phyloP scores from a whole-genome alignment of 2,113 vertebrate genomes.

The Osmerus mordax region DNA sequence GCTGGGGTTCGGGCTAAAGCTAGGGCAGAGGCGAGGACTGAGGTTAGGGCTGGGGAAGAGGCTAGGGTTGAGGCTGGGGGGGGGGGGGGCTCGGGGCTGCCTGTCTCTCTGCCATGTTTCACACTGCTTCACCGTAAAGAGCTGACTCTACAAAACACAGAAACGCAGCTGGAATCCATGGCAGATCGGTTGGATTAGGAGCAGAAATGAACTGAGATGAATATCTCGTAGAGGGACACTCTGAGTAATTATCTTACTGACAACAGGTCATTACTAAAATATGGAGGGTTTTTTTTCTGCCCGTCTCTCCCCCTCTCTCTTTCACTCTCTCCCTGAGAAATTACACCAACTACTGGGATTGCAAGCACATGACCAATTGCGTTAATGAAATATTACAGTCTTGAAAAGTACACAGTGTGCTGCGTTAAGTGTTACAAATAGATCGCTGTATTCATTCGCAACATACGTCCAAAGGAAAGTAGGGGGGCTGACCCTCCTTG shows the following conservation, averaged over 20 bases:
- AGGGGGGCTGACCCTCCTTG: not conserved
- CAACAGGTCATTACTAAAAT: slow-evolving; percentile 60
- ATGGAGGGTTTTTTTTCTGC: slow-evolving; percentile 19
- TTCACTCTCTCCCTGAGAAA: slow-evolving; percentile 20
- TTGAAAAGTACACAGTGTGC: slow-evolving; percentile 28
- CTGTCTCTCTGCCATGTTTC: not conserved
- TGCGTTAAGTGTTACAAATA: not conserved
- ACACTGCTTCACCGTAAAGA: not conserved
- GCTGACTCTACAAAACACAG: slow-evolving; percentile 10
- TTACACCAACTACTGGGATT: slow-evolving; percentile 45
- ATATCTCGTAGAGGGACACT: slow-evolving; percentile 57
- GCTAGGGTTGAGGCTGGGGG: no score
- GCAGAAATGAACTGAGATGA: slow-evolving; percentile 56
- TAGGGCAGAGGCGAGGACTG: not conserved
- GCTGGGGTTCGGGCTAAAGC: not conserved
- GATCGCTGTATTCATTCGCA: slow-evolving; percentile 2
- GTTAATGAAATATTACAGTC: slow-evolving; percentile 46
- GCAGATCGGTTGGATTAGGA: slow-evolving; percentile 59
- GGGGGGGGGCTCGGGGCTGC: not conserved
- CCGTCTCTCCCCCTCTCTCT: not conserved
- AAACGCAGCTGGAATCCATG: slow-evolving; percentile 60
- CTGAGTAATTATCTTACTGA: slow-evolving; percentile 69
- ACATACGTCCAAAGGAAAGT: not conserved
- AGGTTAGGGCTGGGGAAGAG: no score
- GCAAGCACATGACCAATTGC: slow-evolving; percentile 25